These are phyloP conservation scores for Platycheirus rosarum DNA, from an alignment of 2,888 invertebrate genomes.

Conservation along the genomic window DNA sequence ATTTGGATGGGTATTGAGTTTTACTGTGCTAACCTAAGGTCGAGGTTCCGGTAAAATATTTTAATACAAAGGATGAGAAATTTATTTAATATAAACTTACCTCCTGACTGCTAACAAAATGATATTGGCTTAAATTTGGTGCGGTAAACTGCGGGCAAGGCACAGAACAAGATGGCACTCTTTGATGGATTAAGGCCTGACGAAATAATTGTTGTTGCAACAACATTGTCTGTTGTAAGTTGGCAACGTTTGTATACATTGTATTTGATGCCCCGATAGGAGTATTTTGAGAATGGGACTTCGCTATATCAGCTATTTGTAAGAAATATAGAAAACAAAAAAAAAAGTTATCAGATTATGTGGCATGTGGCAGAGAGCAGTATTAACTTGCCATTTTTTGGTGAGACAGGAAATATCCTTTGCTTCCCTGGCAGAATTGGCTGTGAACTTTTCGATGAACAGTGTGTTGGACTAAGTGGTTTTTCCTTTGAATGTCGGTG, in stretches of 20 bases:
- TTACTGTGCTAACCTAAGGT: conserved; percentile 66
- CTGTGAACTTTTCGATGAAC: conserved; percentile 28
- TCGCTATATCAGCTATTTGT: conserved; percentile 18
- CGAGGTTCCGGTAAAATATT: neutral
- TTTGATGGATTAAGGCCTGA: conserved; percentile 82
- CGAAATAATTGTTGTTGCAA: conserved; percentile 87
- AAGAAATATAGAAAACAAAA: neutral
- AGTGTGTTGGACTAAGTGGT: conserved; percentile 55
- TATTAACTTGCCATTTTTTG: conserved; percentile 45
- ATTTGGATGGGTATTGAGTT: conserved; percentile 59
- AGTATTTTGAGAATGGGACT: conserved; percentile 35
- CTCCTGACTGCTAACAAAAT: conserved; percentile 85
- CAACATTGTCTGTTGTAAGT: conserved; percentile 87
- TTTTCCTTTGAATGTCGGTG: conserved; percentile 52
- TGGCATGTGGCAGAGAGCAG: too few species aligned
- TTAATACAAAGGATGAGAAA: neutral
- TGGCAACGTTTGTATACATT: conserved; percentile 88
- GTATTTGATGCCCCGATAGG: conserved; percentile 83
- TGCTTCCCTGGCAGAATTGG: conserved; percentile 29
- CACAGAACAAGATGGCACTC: conserved; percentile 65
- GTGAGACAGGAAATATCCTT: conserved; percentile 19
- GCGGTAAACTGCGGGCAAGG: conserved; percentile 83
- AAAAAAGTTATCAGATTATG: too few species aligned
- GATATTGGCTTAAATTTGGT: conserved; percentile 85
- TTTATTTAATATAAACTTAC: conserved; percentile 77